Evolutionary conservation across 2,113 vertebrate genomes (phyloP).

Genomic region (Etheostoma spectabile): DNA sequence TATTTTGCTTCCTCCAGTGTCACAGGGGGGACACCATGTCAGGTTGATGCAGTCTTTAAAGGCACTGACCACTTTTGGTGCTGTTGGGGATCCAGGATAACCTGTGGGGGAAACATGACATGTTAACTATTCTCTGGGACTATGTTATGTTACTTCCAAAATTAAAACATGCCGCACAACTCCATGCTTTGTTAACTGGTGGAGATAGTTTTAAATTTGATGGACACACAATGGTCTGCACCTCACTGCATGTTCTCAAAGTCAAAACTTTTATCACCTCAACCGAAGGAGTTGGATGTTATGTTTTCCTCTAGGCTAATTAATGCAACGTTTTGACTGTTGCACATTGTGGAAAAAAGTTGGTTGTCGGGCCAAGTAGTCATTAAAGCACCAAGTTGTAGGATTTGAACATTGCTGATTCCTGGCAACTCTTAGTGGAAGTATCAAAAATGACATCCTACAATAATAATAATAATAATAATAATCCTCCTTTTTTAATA

Average conservation of each 20-base stretch:
- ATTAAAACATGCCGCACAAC: neutral
- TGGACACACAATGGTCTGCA: neutral
- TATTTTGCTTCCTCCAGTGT: constrained; percentile 84
- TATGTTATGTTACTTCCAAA: neutral
- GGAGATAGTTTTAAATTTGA: no score
- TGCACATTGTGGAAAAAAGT: neutral
- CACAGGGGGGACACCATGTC: constrained; percentile 85
- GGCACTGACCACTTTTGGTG: constrained; percentile 85
- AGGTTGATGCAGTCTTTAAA: constrained; percentile 86
- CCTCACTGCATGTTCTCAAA: neutral
- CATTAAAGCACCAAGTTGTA: neutral
- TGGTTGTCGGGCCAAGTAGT: neutral
- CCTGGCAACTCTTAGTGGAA: neutral
- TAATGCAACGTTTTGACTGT: neutral
- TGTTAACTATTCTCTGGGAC: neutral
- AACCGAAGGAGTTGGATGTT: neutral
- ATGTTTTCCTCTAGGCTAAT: neutral
- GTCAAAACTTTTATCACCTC: neutral
- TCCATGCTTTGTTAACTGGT: neutral
- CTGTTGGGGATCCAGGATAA: constrained; percentile 84
- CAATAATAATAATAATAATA: neutral
- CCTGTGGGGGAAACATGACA: constrained; percentile 70
- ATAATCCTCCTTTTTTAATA: neutral
- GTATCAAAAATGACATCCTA: neutral
- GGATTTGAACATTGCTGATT: neutral